These are phyloP conservation scores for Genyomyrus donnyi DNA, from an alignment of 2,113 vertebrate genomes.

Conservation along the genomic window DNA sequence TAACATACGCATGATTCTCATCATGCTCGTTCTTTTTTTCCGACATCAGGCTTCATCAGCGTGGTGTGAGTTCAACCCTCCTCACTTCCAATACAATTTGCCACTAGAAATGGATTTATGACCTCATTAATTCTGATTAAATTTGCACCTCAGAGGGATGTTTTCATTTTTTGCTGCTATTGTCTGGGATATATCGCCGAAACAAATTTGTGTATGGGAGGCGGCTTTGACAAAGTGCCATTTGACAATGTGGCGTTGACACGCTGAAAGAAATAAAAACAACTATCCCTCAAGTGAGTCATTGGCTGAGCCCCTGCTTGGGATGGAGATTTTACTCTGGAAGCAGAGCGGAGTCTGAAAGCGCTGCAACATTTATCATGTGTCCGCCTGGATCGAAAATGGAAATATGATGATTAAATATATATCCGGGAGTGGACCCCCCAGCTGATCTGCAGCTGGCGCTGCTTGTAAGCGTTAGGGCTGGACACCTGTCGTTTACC, in stretches of 20 bases:
- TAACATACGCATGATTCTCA: background rate
- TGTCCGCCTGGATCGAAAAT: background rate
- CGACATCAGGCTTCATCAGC: constrained; percentile 36
- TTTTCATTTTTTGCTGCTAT: constrained; percentile 51
- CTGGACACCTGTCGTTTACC: background rate
- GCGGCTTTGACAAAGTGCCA: background rate
- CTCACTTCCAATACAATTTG: constrained; percentile 38
- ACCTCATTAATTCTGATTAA: constrained; percentile 61
- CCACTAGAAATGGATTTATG: constrained; percentile 30
- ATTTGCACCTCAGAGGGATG: constrained; percentile 53
- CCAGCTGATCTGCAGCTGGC: background rate
- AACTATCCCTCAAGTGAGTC: background rate
- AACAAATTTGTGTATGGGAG: background rate
- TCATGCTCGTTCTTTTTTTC: background rate
- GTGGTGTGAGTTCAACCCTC: constrained; percentile 37
- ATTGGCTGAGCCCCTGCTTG: background rate
- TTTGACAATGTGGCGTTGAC: background rate
- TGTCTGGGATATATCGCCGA: background rate
- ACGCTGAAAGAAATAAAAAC: background rate
- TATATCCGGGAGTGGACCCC: background rate
- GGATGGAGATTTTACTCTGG: background rate
- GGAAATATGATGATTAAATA: background rate
- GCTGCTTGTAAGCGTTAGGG: background rate
- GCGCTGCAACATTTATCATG: background rate
- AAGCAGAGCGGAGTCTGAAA: background rate